Evolutionary conservation across 2,113 vertebrate genomes (phyloP), one percentile per base, ranked within the genome.

Genomic region (Dipodomys ordii): DNA sequence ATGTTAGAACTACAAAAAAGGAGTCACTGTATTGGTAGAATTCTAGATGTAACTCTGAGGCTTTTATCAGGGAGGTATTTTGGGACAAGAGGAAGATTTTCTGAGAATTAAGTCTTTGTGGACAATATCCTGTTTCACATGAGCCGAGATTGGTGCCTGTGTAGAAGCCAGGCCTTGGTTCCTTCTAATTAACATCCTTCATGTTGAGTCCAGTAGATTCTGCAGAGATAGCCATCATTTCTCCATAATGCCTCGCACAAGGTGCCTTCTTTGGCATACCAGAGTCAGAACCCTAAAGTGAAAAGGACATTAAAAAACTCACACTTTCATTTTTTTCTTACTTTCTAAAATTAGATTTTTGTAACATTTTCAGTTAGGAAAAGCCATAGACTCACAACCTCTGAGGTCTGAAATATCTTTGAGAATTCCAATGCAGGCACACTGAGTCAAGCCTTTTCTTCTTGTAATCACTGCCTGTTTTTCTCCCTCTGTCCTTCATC

Each of bases 361-460:
- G 84, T 93, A 85, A 46, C 28, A 95, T 89, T 94, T 82, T 72
- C 92, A 85, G 32, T 79, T 91, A 87, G 77, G 30, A 84, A 92
- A 83, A 91, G 64, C 60, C 30, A 30, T 9, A 76, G 84, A 82
- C 74, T 77, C 49, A 87, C 19, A 81, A 25, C 39, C 46, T 73
- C 67, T 67, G 60, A 79, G 71, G 39, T 82, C 60, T 94, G 13
- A 84, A 89, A 78, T 81, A 49, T 87, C 68, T 53, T 44, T 60
- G 76, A 32, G 53, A 83, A 90, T 46, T 44, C 7, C 28, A 39
- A 3, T 2, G 0, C 16, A 13, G 16, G 2, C 8, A n/a, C 4
- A 2, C 27, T 32, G 2, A 6, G 2, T 67, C 57, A 1, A 2
- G 6, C 3, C 9, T 83, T 30, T 7, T 78, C 44, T 16, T 82